Conservation (phyloP, 2,888 invertebrate genomes). For the Cryptocephalus moraei region DNA sequence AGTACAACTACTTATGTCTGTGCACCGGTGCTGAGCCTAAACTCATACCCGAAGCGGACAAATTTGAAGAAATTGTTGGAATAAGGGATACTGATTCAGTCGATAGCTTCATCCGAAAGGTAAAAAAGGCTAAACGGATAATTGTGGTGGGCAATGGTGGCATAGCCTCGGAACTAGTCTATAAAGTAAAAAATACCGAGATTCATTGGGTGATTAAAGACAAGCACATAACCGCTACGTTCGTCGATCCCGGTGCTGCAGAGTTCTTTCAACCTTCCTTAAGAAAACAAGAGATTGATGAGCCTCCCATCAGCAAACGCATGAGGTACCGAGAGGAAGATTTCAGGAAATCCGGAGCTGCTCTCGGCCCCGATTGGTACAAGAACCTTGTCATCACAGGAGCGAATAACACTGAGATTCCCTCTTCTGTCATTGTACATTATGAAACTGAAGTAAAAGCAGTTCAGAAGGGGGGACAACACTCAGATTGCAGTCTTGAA, state of each 20-base stretch:
- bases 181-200: slow-evolving; percentile 75
- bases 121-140: slow-evolving; percentile 60
- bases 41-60: slow-evolving; percentile 51
- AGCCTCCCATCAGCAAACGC: slow-evolving; percentile 37
- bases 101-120: slow-evolving; percentile 58
- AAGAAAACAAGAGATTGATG: slow-evolving; percentile 16
- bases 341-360: slow-evolving; percentile 62
- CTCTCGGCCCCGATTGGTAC: slow-evolving; percentile 97
- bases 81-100: slow-evolving; percentile 95
- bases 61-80: slow-evolving; percentile 60
- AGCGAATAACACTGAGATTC: slow-evolving; percentile 16
- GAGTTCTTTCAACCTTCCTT: slow-evolving; percentile 69
- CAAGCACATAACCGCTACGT: slow-evolving; percentile 83
- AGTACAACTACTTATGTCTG: slow-evolving; percentile 75
- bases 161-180: slow-evolving; percentile 92
- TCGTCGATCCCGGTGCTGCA: slow-evolving; percentile 92
- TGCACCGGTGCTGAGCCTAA: slow-evolving; percentile 87
- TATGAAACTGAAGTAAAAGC: slow-evolving; percentile 48
- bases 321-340: slow-evolving; percentile 57
- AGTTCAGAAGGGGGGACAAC: slow-evolving; percentile 31
- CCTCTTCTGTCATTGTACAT: slow-evolving; percentile 48
- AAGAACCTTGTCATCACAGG: slow-evolving; percentile 53
- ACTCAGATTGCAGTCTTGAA: slow-evolving; percentile 54
- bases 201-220: slow-evolving; percentile 93
- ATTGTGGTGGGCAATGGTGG: slow-evolving; percentile 94